Base-by-base conservation (phyloP, 1,140 invertebrate genomes). In the Epicauta chinensis region DNA sequence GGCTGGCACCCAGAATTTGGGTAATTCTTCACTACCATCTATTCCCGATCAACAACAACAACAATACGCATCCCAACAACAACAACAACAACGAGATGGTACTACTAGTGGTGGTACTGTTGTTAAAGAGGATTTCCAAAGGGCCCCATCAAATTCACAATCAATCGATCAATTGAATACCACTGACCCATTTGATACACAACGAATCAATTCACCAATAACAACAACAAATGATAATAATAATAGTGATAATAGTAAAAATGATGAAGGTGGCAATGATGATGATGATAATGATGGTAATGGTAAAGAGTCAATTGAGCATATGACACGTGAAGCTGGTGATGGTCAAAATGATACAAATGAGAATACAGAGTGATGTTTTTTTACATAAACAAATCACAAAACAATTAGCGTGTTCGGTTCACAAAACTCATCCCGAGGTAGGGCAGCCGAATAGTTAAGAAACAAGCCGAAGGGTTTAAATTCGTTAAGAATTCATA, bases 291-390 rank as follows among this genome's bases (percentile, higher is more conserved):
- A 23, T 23, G 60, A 45, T 46, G 58, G 63, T 34, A 51, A 36
- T 16, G 55, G 7, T 3, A 23, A 7, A 23, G 23, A 23, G 7
- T 45, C 60, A 58, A 79, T 79, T 16, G 74, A 79, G 56, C 76
- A 76, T 35, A 80, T 80, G 77, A 77, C 75, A 16, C 70, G 77
- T 6, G 78, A 79, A 52, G 75, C 77, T 57, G 78, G 76, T 3
- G 78, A 79, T 32, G 77, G 77, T 9, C 75, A 78, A 60, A 76
- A 75, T 23, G 75, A 77, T 47, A 73, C 70, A 32, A 60, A 45
- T 42, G 60, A 65, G 35, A 53, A 31, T 14, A 55, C 51, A 1
- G 60, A 67, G 63, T 67, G 65, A 67, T 63, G 61, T 37, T 51
- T 30, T 30, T 5, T 30, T 30, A 30, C n/a, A n/a, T n/a, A n/a